A percentile compares a stretch with the other conserved stretches of the same genome.
Evolutionary conservation across 2,113 vertebrate genomes (phyloP).

Genomic region (Pterocles gutturalis): DNA sequence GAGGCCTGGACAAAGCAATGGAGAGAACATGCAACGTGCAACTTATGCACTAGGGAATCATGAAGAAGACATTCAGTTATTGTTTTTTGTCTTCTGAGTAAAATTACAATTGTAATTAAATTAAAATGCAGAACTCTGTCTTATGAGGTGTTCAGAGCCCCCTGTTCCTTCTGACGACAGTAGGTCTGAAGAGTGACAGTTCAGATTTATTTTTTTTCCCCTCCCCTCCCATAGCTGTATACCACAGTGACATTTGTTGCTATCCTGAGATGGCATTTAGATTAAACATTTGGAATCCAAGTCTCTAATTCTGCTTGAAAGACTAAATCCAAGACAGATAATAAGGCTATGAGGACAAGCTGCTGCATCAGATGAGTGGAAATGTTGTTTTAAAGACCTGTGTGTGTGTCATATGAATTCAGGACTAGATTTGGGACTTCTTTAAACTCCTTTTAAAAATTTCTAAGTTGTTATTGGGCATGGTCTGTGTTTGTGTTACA

Average conservation of each 20-base stretch:
- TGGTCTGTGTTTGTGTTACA: not conserved
- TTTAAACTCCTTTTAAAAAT: not conserved
- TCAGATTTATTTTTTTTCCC: not conserved
- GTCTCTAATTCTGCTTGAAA: not conserved
- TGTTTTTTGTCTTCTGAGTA: slow-evolving; percentile 36
- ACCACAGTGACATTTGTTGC: not conserved
- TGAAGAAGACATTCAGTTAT: slow-evolving; percentile 35
- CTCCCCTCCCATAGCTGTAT: not conserved
- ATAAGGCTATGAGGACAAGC: not conserved
- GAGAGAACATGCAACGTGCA: slow-evolving; percentile 41
- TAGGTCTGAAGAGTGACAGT: not conserved
- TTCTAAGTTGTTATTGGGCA: not conserved
- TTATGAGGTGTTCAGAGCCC: not conserved
- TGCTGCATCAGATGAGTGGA: not conserved
- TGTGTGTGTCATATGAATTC: not conserved
- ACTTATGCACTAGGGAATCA: slow-evolving; percentile 53
- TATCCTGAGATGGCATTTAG: not conserved
- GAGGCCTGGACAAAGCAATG: slow-evolving; percentile 42
- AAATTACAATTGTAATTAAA: slow-evolving; percentile 20
- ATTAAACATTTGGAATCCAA: not conserved
- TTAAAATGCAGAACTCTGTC: not conserved
- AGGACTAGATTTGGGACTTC: not conserved
- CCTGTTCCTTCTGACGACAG: not conserved
- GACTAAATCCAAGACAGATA: not conserved
- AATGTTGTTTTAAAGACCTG: not conserved